Evolutionary conservation across 2,888 invertebrate species (phyloP), one percentile per base, ranked within the genome.

Genomic region (Agriopis leucophaearia): DNA sequence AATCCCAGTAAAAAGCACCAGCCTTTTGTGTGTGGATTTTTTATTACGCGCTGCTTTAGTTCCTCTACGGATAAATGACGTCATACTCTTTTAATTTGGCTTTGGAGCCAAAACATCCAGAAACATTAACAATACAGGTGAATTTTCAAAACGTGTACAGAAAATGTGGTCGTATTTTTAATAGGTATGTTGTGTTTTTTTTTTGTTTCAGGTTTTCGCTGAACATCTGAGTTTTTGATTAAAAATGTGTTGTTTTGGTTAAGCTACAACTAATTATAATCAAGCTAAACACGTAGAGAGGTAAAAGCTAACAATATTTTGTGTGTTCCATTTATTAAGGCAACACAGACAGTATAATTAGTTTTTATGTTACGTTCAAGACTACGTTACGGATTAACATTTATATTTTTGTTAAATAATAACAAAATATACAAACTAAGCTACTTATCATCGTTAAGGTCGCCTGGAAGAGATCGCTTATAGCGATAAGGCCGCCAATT

Each of bases 41-140:
- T 89, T 90, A 87, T 88, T 83, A 79, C 83, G 75, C 74, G 79
- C 87, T 86, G 82, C 88, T 90, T 88, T 86, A 86, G 82, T 87
- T 84, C 73, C 77, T 77, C 77, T 78, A 77, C 79, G 81, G 81
- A 88, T 86, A 88, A 90, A 91, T 88, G 83, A 87, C 81, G 78
- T 81, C 79, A 84, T 88, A 83, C 80, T 85, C 88, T 87, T 88
- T 85, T 84, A 86, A 87, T 89, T 87, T 85, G 78, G 78, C 82
- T 81, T 81, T 80, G 76, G 76, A 74, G 75, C 75, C 72, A 76
- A 72, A 74, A 74, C 73, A 74, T 70, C 9, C 18, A 42, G 27
- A 77, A 72, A 77, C 78, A 79, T 78, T 78, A 72, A 77, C 73
- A 77, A 69, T 61, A 54, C 54, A 59, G 64, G 57, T 58, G 55